Evolutionary conservation across 2,888 invertebrate species (phyloP).

Genomic region (Rhingia rostrata): DNA sequence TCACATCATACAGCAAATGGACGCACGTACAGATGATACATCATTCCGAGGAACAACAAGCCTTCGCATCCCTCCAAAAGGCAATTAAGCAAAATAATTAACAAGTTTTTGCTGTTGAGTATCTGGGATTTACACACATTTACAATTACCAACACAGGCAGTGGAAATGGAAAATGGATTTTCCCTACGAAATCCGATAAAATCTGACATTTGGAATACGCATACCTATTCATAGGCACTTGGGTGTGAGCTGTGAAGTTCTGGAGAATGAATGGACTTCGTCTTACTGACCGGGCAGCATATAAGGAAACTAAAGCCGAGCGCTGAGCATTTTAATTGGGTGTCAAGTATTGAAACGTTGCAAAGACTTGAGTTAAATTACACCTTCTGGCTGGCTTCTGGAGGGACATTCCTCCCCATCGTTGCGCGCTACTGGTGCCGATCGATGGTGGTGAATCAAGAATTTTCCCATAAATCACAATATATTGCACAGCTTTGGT

Average conservation of each 20-base stretch:
- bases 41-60: slow-evolving; percentile 20
- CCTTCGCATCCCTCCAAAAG: slow-evolving; percentile 31
- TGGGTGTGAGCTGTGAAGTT: slow-evolving; percentile 29
- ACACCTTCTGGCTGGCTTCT: slow-evolving; percentile 33
- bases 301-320: slow-evolving; percentile 36
- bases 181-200: slow-evolving; percentile 48
- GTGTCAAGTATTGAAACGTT: slow-evolving; percentile 54
- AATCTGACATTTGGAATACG: slow-evolving; percentile 44
- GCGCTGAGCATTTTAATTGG: slow-evolving; percentile 58
- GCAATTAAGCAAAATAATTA: slow-evolving; percentile 64
- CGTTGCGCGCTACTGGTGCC: background rate
- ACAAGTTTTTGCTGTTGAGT: slow-evolving; percentile 59
- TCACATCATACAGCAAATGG: slow-evolving; percentile 38
- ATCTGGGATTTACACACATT: slow-evolving; percentile 58
- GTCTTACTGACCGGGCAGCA: slow-evolving; percentile 8
- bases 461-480: slow-evolving; percentile 62
- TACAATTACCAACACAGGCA: slow-evolving; percentile 21
- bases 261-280: slow-evolving; percentile 27
- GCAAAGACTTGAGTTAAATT: slow-evolving; percentile 22
- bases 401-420: slow-evolving; percentile 29
- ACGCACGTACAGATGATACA: slow-evolving; percentile 35
- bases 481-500: slow-evolving; percentile 37
- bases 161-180: slow-evolving; percentile 43
- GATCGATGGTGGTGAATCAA: background rate
- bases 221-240: slow-evolving; percentile 49